Conservation (phyloP, 2,797 vertebrate genomes). For the Artibeus lituratus region DNA sequence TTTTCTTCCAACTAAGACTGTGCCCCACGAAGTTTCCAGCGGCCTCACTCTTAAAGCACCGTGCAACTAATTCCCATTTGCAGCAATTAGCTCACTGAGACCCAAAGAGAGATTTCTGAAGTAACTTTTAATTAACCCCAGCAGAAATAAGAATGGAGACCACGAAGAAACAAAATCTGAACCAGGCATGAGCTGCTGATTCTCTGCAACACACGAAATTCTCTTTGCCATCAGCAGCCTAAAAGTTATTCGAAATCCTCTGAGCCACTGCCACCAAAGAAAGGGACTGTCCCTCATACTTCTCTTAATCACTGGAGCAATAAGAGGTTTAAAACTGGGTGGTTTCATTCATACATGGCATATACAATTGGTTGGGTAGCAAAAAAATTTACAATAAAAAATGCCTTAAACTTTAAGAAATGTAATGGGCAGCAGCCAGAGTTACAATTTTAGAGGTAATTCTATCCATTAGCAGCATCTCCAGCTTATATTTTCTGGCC, state of each 20-base stretch:
- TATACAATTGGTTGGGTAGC: background rate
- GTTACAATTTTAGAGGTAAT: background rate
- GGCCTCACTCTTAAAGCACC: background rate
- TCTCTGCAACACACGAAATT: background rate
- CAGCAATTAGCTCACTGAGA: conserved; percentile 59
- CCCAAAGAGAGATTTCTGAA: conserved; percentile 59
- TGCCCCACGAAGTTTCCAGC: background rate
- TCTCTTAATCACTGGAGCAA: conserved; percentile 27
- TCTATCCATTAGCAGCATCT: background rate
- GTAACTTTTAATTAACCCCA: conserved; percentile 62
- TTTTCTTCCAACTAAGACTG: background rate
- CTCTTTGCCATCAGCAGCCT: background rate
- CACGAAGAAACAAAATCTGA: conserved; percentile 42
- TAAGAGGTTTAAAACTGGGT: background rate
- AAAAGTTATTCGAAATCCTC: background rate
- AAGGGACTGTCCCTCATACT: background rate
- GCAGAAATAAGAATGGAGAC: conserved; percentile 49
- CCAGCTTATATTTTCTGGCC: background rate
- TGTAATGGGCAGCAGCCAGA: background rate
- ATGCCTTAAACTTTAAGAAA: background rate
- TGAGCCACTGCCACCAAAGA: background rate
- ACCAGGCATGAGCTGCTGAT: background rate
- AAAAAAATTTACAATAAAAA: background rate
- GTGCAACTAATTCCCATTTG: conserved; percentile 46
- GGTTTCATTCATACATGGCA: background rate